Percentiles rank a stretch among this genome's conserved stretches.
These are phyloP conservation scores for Porites rus DNA, from an alignment of 92 coral and sea anemone genomes.

Conservation along the genomic window DNA sequence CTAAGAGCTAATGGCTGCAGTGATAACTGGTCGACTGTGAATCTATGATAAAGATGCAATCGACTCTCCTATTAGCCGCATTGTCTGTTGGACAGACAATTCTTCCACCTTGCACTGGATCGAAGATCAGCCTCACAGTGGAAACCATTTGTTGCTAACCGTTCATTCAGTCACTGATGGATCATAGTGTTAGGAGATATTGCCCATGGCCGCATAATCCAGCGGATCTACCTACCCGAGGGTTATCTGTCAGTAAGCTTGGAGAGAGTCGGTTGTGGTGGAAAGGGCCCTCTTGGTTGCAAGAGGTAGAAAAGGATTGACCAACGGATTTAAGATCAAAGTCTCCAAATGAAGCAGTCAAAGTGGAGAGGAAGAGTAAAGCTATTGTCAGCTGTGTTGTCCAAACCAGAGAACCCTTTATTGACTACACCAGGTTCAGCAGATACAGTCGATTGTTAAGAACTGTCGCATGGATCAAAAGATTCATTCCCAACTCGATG, in stretches of 20 bases:
- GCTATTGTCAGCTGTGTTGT: conserved; percentile 27
- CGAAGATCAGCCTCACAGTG: conserved; percentile 30
- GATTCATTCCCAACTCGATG: conserved; percentile 24
- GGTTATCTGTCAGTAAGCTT: conserved; percentile 25
- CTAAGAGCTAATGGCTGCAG: conserved; percentile 28
- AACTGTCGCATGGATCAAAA: conserved; percentile 47
- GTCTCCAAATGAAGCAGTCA: conserved; percentile 16
- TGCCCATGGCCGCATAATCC: conserved; percentile 42
- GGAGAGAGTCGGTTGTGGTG: conserved; percentile 40
- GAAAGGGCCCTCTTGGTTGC: conserved; percentile 31
- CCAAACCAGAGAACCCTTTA: conserved; percentile 15
- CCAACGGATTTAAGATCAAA: conserved; percentile 43
- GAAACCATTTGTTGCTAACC: conserved; percentile 43
- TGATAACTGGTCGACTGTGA: conserved; percentile 30
- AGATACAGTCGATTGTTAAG: conserved; percentile 27
- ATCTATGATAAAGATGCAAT: conserved; percentile 21
- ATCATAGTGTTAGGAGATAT: conserved; percentile 20
- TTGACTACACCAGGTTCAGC: conserved; percentile 43
- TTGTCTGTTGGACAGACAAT: conserved; percentile 44
- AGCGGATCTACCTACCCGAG: conserved; percentile 44
- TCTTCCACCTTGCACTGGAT: conserved; percentile 45
- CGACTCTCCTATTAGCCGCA: conserved; percentile 25
- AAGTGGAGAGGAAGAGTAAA: conserved; percentile 36
- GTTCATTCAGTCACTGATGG: background rate
- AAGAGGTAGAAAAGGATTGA: conserved; percentile 41